A percentile compares a stretch with the other conserved stretches of the same genome.
phyloP scores from a whole-genome alignment of 2,888 invertebrate species.

The Diplolepis rosae region DNA sequence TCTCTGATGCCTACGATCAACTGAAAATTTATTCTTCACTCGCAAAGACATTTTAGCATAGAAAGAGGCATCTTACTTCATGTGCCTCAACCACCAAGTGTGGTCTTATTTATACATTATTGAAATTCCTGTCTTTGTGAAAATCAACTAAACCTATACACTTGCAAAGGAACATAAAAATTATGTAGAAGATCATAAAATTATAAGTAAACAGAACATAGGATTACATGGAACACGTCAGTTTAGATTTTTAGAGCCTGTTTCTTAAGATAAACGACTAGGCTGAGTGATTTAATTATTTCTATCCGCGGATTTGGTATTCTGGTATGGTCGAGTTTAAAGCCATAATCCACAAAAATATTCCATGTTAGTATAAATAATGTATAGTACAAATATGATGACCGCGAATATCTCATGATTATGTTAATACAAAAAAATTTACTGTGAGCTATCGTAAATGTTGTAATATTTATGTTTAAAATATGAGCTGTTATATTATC shows the following conservation, averaged over 20 bases:
- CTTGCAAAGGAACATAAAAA: too few relatives aligned
- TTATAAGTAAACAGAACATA: background rate
- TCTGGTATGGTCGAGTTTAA: constrained; percentile 1
- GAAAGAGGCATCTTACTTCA: constrained; percentile 22
- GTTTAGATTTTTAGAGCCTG: background rate
- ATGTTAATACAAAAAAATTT: constrained; percentile 6
- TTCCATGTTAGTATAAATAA: background rate
- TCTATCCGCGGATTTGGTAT: background rate
- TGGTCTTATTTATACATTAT: constrained; percentile 15
- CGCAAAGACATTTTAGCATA: constrained; percentile 25
- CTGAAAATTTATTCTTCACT: constrained; percentile 27
- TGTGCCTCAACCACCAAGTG: constrained; percentile 1
- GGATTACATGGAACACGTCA: background rate
- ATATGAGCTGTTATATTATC: background rate
- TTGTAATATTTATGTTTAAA: background rate
- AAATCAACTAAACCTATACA: too few relatives aligned
- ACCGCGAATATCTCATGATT: background rate
- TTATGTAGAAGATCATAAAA: background rate
- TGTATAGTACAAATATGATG: background rate
- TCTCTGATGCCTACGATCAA: constrained; percentile 14
- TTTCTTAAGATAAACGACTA: background rate
- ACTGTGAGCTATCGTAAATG: background rate
- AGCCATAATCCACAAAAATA: background rate
- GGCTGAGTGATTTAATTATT: background rate
- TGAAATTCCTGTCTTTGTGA: background rate